Evolutionary conservation across 2,888 invertebrate species (phyloP), one percentile per base, ranked within the genome.

Genomic region (Strigamia transsilvanica): DNA sequence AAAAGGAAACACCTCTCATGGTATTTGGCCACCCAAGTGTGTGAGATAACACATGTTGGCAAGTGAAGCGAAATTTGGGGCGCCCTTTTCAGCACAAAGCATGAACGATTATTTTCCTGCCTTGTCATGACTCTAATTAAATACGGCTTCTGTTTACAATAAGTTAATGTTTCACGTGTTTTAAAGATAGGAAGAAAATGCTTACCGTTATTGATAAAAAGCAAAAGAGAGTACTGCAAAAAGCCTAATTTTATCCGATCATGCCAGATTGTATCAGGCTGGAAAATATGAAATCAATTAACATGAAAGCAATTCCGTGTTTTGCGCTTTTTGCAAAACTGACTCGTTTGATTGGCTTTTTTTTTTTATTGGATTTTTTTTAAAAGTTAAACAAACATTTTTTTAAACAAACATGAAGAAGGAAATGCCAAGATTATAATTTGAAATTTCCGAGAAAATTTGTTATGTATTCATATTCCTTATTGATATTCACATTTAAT

Each of bases 1-100:
- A 73, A 73, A 73, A 73, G 73, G 73, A 73, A 73, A 73, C 73
- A 73, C 73, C 73, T 73, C 73, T 73, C 73, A 73, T 73, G 73
- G 73, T 73, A 73, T 27, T 73, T 73, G 73, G 73, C 73, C 73
- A 32, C 73, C 73, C 73, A 73, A 73, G 73, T 73, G 73, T 73
- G 73, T 73, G 73, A 73, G 73, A 73, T 73, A 73, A 73, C 73
- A 73, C 73, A 73, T 73, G 73, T 73, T 73, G 73, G 73, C 73
- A 73, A 73, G 73, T 73, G 23, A 32, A 73, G 73, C 73, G 73
- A 73, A 73, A 73, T 32, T 73, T 12, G 73, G 73, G 73, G 27
- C 73, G 73, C 73, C 73, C 73, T 73, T 27, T 27, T 73, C 27
- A 15, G 73, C 73, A 73, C 32, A 73, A 73, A 73, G 73, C 73